These are phyloP conservation scores for Euura saliciscinereae DNA, from an alignment of 1,140 invertebrate species.

Conservation along the genomic window DNA sequence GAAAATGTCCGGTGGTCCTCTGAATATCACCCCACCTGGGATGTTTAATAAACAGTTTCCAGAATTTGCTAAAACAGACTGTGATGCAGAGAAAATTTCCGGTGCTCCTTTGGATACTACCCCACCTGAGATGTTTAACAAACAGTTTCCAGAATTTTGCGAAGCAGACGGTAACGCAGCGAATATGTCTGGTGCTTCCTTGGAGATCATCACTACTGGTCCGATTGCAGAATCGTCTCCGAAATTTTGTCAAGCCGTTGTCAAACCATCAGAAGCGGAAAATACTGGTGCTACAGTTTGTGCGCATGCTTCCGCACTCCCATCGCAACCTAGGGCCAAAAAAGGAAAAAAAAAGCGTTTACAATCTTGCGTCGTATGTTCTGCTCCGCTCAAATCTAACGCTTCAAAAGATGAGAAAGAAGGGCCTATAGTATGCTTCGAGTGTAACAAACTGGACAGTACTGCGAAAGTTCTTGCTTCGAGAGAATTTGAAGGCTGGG, in stretches of 20 bases:
- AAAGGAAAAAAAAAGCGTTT: background rate
- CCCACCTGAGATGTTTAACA: too few relatives aligned
- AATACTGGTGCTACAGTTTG: background rate
- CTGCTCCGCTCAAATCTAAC: background rate
- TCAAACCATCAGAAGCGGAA: background rate
- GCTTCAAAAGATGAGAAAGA: background rate
- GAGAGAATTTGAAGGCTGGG: conserved; percentile 29
- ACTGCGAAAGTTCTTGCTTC: conserved; percentile 10
- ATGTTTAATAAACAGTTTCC: too few relatives aligned
- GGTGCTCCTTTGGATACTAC: too few relatives aligned
- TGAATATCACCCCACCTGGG: too few relatives aligned
- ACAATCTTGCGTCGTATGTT: background rate
- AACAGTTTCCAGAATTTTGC: too few relatives aligned
- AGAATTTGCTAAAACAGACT: too few relatives aligned
- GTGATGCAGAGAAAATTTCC: too few relatives aligned
- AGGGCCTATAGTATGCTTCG: conserved; percentile 10
- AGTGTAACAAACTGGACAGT: conserved; percentile 16
- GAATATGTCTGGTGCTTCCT: too few relatives aligned
- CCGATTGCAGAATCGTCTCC: background rate
- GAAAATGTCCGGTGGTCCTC: too few relatives aligned
- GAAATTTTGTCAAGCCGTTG: background rate
- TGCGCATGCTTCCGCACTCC: background rate
- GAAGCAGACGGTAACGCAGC: too few relatives aligned
- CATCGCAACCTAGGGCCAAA: background rate
- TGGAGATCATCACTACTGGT: background rate